Evolutionary conservation across 2,113 vertebrate species (phyloP).

Genomic region (Oophaga pumilio): DNA sequence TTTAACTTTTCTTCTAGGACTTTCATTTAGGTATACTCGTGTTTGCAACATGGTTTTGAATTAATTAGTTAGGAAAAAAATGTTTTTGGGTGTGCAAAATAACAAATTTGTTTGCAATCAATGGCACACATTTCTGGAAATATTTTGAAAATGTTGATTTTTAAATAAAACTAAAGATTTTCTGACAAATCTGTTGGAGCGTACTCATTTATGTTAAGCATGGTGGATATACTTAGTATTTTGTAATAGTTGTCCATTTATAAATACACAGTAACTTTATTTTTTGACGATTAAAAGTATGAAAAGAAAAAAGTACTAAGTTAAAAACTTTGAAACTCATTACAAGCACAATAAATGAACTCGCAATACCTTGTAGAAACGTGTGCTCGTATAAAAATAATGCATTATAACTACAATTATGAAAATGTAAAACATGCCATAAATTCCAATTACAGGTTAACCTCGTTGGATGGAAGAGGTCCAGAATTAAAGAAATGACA

Average conservation of each 20-base stretch:
- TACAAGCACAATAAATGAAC: background rate
- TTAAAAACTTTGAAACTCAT: background rate
- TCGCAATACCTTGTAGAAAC: conserved; percentile 3
- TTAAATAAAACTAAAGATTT: too few species aligned
- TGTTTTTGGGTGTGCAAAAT: too few species aligned
- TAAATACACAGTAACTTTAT: background rate
- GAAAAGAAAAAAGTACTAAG: background rate
- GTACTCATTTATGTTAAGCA: too few species aligned
- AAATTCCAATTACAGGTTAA: conserved; percentile 50
- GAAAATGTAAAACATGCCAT: conserved; percentile 25
- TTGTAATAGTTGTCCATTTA: background rate
- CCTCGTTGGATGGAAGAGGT: conserved; percentile 29
- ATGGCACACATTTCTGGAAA: too few species aligned
- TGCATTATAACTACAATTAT: conserved; percentile 37
- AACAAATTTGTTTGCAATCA: too few species aligned
- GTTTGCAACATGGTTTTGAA: too few species aligned
- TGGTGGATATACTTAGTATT: background rate
- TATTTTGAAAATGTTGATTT: too few species aligned
- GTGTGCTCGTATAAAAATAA: conserved; percentile 22
- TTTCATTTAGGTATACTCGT: too few species aligned
- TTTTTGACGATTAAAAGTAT: background rate
- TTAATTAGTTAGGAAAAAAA: too few species aligned
- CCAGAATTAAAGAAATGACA: conserved; percentile 45
- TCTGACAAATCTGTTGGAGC: too few species aligned
- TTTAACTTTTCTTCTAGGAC: too few species aligned